Evolutionary conservation across 2,797 vertebrate genomes (phyloP).

Genomic region (Pachyuromys duprasi): DNA sequence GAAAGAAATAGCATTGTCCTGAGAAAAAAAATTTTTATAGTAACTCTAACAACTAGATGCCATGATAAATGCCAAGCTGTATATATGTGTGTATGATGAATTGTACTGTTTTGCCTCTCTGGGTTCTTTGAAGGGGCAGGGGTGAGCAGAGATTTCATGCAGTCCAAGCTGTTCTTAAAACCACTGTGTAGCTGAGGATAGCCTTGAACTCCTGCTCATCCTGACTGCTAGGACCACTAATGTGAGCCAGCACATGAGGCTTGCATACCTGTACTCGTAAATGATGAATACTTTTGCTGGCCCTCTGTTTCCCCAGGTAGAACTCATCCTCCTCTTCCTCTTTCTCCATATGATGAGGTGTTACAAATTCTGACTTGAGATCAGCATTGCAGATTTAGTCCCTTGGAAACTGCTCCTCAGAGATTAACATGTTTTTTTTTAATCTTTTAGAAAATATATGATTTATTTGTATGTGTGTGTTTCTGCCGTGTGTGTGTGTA

Average conservation of each 20-base stretch:
- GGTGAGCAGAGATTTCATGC: not conserved
- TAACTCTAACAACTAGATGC: not conserved
- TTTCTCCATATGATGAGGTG: not conserved
- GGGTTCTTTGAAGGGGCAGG: not conserved
- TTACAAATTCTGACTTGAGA: not conserved
- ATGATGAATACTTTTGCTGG: not conserved
- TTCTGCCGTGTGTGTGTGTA: too few species aligned
- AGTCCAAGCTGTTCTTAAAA: not conserved
- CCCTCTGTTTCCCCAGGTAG: not conserved
- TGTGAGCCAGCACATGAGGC: too few species aligned
- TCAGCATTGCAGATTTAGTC: not conserved
- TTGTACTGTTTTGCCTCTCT: not conserved
- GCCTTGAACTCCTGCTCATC: not conserved
- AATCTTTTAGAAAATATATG: not conserved
- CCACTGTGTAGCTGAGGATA: not conserved
- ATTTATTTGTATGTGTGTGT: too few species aligned
- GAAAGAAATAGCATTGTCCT: not conserved
- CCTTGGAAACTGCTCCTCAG: not conserved
- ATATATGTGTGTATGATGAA: not conserved
- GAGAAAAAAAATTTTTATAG: not conserved
- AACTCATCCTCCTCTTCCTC: not conserved
- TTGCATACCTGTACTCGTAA: not conserved
- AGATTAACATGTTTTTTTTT: not conserved
- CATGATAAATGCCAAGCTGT: not conserved
- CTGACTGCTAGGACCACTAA: not conserved